Evolutionary conservation across 2,797 vertebrate species (phyloP).

Genomic region (Monodelphis domestica): DNA sequence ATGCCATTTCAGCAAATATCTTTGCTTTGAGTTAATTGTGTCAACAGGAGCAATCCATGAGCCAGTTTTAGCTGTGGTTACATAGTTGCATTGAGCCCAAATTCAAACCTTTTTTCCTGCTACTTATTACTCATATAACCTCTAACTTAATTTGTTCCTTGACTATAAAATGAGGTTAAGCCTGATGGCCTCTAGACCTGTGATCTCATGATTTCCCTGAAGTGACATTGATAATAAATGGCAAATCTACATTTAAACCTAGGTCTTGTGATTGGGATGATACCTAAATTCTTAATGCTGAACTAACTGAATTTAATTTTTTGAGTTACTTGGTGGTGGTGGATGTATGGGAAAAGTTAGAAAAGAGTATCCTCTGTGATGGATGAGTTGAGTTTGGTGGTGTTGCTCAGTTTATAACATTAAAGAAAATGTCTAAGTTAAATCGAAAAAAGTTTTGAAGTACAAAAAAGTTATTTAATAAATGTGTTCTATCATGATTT

Average conservation of each 20-base stretch:
- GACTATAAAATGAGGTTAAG: accelerated
- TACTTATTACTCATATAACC: too few relatives aligned
- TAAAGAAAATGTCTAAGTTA: not conserved
- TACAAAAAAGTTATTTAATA: not conserved
- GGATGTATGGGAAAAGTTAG: not conserved
- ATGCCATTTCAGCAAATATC: not conserved
- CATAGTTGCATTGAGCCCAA: accelerated
- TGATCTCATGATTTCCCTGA: too few relatives aligned
- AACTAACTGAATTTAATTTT: not conserved
- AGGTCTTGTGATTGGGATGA: not conserved
- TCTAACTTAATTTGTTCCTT: not conserved
- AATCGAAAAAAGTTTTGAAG: not conserved
- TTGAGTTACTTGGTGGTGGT: not conserved
- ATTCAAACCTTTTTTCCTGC: too few relatives aligned
- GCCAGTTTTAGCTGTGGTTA: not conserved
- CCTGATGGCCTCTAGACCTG: not conserved
- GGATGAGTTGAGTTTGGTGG: not conserved
- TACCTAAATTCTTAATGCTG: not conserved
- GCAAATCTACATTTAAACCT: not conserved
- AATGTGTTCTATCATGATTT: too few relatives aligned
- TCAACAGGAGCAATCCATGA: not conserved
- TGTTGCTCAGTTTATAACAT: not conserved
- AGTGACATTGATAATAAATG: not conserved
- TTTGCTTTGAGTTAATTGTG: not conserved
- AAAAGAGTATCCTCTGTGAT: not conserved